Conservation (phyloP, 1,140 invertebrate species). For the Diorhabda carinulata region DNA sequence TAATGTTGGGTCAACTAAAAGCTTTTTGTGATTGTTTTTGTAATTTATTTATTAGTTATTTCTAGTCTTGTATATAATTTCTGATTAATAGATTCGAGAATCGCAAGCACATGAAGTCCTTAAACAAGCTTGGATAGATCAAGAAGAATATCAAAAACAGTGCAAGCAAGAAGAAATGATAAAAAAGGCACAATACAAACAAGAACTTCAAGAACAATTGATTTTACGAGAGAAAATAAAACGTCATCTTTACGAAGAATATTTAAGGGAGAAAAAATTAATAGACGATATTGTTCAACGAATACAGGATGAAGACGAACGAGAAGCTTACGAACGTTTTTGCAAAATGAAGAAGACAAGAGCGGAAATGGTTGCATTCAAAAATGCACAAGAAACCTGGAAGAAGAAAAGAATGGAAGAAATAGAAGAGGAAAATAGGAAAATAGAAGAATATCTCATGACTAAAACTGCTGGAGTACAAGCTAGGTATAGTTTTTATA, state of each 20-base stretch:
- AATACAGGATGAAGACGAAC: constrained; percentile 47
- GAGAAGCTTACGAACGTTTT: constrained; percentile 41
- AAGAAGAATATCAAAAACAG: constrained; percentile 32
- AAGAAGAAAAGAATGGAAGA: constrained; percentile 39
- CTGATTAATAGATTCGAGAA: constrained; percentile 26
- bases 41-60: too few relatives aligned
- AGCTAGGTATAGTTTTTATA: constrained; percentile 17
- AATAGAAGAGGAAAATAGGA: constrained; percentile 45
- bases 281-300: constrained; percentile 47
- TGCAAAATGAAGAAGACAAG: constrained; percentile 42
- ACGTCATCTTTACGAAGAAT: constrained; percentile 46
- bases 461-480: constrained; percentile 35
- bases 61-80: too few relatives aligned
- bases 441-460: constrained; percentile 40
- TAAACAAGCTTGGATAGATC: constrained; percentile 26
- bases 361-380: constrained; percentile 46
- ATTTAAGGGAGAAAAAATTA: constrained; percentile 47
- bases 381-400: constrained; percentile 43
- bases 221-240: constrained; percentile 42
- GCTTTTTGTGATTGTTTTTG: too few relatives aligned
- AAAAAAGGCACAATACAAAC: constrained; percentile 42
- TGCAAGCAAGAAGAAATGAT: constrained; percentile 35
- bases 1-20: too few relatives aligned
- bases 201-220: constrained; percentile 47
- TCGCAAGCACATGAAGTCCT: constrained; percentile 25